Evolutionary conservation across 2,113 vertebrate species (phyloP), one percentile per base, ranked within the genome.

Genomic region (Esox niger): DNA sequence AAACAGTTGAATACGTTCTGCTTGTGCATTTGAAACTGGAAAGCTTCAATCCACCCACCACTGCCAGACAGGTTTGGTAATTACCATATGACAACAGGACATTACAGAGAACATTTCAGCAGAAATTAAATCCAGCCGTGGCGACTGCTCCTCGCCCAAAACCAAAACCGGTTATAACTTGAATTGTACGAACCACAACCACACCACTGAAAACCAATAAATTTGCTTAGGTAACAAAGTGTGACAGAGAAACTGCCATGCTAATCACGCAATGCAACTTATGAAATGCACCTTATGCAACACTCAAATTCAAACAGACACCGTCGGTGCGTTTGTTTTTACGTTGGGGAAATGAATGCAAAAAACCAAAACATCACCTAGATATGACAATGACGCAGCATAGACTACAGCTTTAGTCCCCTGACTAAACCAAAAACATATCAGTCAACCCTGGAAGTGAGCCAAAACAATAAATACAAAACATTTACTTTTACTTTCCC

Each of bases 161-260:
- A 8, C 3, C 35, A 0, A 71, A 71, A 74, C 66, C 62, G 58
- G 71, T 73, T 56, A 43, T 60, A 68, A 56, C 71, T 57, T 43
- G 65, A 20, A 27, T 1, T 25, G 27, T 32, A 15, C 56, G 35
- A 43, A n/a, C 35, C 35, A 43, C 11, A 43, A 29, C 26, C 26
- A 26, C 7, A 55, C 26, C 23, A 23, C 57, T 31, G 1, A 62
- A 66, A 66, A 67, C 25, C 56, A 62, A 33, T 52, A 59, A 52
- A 59, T 33, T 23, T 6, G 17, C 62, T 63, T 59, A 47, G 35
- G 27, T 38, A 20, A 30, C 5, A 46, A 64, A 20, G 62, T 43
- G 3, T 2, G 30, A 64, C 4, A 6, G 3, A 62, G 32, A 21
- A 43, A 6, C 23, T 2, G 27, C 38, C 62, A 49, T n/a, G n/a